Percentiles rank a stretch among this genome's conserved stretches.
Evolutionary conservation across 2,888 invertebrate genomes (phyloP).

Genomic region (Crepidodera aurea): DNA sequence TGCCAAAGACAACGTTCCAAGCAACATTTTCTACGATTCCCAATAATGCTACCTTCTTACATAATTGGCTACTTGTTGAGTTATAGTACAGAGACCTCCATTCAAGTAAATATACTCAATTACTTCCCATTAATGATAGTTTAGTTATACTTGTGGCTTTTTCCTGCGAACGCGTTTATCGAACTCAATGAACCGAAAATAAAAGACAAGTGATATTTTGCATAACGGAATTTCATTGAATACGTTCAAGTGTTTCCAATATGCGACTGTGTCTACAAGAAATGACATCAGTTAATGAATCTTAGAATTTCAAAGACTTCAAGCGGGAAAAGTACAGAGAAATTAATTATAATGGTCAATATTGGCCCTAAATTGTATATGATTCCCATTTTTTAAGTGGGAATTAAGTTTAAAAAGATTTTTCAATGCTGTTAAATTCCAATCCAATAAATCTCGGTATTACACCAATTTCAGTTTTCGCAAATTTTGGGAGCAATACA

Average conservation of each 20-base stretch:
- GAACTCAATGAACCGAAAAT: conserved; percentile 21
- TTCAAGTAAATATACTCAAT: conserved; percentile 33
- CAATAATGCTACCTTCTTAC: conserved; percentile 48
- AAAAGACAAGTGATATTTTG: conserved; percentile 15
- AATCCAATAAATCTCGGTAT: no score
- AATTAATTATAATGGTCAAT: no score
- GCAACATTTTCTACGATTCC: conserved; percentile 50
- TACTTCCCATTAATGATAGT: conserved; percentile 33
- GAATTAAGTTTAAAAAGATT: no score
- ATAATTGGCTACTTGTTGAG: conserved; percentile 54
- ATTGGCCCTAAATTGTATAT: no score
- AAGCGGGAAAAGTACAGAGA: no score
- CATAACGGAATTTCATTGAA: conserved; percentile 6
- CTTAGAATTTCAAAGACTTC: no score
- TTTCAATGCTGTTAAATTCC: no score
- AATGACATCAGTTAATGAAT: no score
- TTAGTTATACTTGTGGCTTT: conserved; percentile 18
- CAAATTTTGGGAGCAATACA: no score
- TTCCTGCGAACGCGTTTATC: conserved; percentile 26
- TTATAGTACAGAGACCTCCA: conserved; percentile 49
- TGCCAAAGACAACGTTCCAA: conserved; percentile 48
- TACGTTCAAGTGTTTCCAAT: neutral
- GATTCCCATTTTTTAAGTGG: no score
- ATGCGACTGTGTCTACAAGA: no score
- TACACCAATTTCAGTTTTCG: no score